A percentile compares a stretch with the other conserved stretches of the same genome.
Conservation (phyloP, 2,888 invertebrate genomes). For the Limenitis camilla region DNA sequence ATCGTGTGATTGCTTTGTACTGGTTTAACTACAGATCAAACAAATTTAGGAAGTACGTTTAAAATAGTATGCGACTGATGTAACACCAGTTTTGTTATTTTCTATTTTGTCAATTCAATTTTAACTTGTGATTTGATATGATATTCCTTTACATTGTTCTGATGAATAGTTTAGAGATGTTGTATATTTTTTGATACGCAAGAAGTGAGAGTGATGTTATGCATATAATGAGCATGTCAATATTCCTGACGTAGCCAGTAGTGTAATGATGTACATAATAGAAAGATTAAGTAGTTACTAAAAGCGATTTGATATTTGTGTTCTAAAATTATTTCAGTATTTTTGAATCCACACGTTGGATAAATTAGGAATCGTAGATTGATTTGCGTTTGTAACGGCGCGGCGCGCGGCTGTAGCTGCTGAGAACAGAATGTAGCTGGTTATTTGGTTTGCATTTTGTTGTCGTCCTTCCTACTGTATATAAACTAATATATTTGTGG, state of each 20-base stretch:
- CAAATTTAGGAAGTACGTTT: background rate
- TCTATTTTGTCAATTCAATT: background rate
- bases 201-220: conserved; percentile 29
- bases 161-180: background rate
- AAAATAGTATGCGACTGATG: conserved; percentile 2
- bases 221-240: conserved; percentile 66
- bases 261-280: conserved; percentile 57
- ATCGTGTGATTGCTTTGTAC: conserved; percentile 44
- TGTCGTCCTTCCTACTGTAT: conserved; percentile 67
- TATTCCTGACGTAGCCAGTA: conserved; percentile 54
- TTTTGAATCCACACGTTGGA: conserved; percentile 50
- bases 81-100: background rate
- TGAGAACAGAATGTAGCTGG: conserved; percentile 43
- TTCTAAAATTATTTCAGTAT: conserved; percentile 63
- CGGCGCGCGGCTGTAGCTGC: conserved; percentile 43
- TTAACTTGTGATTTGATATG: background rate
- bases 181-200: conserved; percentile 5
- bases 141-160: background rate
- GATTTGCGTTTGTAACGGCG: conserved; percentile 51
- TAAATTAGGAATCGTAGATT: conserved; percentile 51
- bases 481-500: conserved; percentile 72
- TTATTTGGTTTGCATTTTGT: conserved; percentile 66
- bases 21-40: background rate
- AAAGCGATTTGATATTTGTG: conserved; percentile 55
- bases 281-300: conserved; percentile 49